Base-by-base conservation (phyloP, 2,888 invertebrate genomes). In the Antheraea assamensis region DNA sequence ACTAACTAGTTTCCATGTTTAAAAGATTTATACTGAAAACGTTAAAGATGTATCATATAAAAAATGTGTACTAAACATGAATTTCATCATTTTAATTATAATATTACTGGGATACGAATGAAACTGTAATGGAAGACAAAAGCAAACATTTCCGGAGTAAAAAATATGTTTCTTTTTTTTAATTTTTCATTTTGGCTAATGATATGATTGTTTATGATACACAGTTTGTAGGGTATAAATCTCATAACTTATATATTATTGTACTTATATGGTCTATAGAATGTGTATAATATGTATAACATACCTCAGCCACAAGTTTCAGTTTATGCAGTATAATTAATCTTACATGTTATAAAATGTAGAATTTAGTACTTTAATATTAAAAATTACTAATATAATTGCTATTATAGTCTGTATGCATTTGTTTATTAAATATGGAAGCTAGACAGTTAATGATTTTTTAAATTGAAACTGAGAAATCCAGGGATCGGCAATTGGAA, bases 351-450 rank as follows among this genome's bases (percentile, higher is more conserved):
- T 68, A 35, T 30, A 31, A 64, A 4, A 64, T 64, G 30, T 17
- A 76, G 78, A 77, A 78, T 74, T 75, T 76, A 77, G 72, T 77
- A 73, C 72, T 76, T 77, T 75, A 76, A 80, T 75, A 35, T 68
- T 35, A 31, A 81, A 75, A 74, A 76, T 80, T 80, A 78, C n/a
- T 76, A 80, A 78, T 79, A 77, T 78, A 80, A 78, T 74, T 77
- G 82, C 81, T 82, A 78, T 79, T 80, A 81, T 83, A 81, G 80
- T 81, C 77, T 76, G 5, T 4, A 80, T 80, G 83, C 83, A 85
- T 85, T 86, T 86, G 84, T 83, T 31, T 64, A 68, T 68, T 68
- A 35, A 35, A 68, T 68, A n/a, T 68, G 61, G 30, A 64, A 30
- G 27, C 27, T 30, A 30, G 30, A 64, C 27, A 35, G n/a, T 1